Base-by-base conservation (phyloP, 2,113 vertebrate genomes). In the Dolichotis patagonum region DNA sequence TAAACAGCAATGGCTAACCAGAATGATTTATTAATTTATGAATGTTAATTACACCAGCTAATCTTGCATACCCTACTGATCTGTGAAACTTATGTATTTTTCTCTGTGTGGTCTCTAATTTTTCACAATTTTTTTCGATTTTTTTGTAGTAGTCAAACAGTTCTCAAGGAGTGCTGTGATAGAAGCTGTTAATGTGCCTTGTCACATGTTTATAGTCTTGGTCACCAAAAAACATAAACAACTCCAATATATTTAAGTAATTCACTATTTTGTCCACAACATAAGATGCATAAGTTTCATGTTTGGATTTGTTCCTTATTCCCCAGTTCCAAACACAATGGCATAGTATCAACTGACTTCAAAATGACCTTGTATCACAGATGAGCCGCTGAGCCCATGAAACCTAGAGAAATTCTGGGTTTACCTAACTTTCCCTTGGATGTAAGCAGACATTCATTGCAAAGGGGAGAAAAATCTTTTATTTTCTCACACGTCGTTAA, bases 251-350 rank as follows among this genome's bases (percentile, higher is more conserved):
- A 65, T 26, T 85, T 67, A 80, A 69, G 32, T 5, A 52, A 4
- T 41, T 49, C 11, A 65, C 65, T 60, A 65, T 6, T 86, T 11
- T 60, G 9, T 75, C 4, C 43, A 73, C 41, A 38, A 38, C 46
- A 4, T 6, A 46, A 54, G 8, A 1, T 43, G 22, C 13, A 28
- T 65, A 28, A 60, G 30, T 8, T 41, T 96, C 43, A 78, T 46
- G 14, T 46, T 58, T 60, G 13, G 7, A 12, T 22, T 28, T 4
- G 9, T 43, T 81, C 3, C 19, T 9, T 38, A 13, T 12, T 30
- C 4, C 0, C 2, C 30, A 73, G 5, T 0, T 22, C 43, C 26
- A 17, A n/a, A 2, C 2, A 9, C 3, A 12, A 1, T 52, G 17
- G 63, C 10, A 20, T 0, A 0, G 3, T 2, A 20, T 38, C 19